Conservation (phyloP, 2,888 invertebrate genomes). For the Schizaphis graminum region DNA sequence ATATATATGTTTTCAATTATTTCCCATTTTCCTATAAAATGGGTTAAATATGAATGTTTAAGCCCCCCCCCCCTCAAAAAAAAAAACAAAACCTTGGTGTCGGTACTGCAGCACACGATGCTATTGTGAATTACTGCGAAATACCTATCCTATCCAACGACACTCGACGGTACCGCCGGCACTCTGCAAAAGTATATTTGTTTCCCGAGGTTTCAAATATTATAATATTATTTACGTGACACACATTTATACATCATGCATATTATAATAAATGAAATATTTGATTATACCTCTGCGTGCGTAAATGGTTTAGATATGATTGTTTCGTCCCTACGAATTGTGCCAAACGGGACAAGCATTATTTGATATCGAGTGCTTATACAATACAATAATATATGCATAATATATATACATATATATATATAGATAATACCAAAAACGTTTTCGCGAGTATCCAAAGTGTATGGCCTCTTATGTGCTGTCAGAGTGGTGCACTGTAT, state of each 20-base stretch:
- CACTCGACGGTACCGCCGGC: not conserved
- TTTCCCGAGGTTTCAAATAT: not conserved
- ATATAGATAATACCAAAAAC: not conserved
- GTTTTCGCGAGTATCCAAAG: not conserved
- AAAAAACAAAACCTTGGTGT: too few species aligned
- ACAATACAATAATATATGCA: not conserved
- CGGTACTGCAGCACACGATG: too few species aligned
- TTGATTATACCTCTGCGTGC: too few species aligned
- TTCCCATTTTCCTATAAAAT: too few species aligned
- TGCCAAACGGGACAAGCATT: not conserved
- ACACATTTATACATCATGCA: not conserved
- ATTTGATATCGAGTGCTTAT: not conserved
- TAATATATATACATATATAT: not conserved
- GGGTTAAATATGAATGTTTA: too few species aligned
- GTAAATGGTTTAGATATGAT: not conserved
- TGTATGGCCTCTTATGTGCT: not conserved
- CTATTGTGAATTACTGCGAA: not conserved
- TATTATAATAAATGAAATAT: not conserved
- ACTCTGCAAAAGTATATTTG: not conserved
- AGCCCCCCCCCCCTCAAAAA: too few species aligned
- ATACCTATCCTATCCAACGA: not conserved
- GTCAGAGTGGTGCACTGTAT: not conserved
- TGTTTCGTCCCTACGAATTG: not conserved
- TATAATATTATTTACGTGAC: constrained; percentile 3
- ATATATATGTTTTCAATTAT: too few species aligned